A percentile compares a stretch with the other conserved stretches of the same genome.
Conservation (phyloP, 2,888 invertebrate genomes). For the Matsumyia berberina region DNA sequence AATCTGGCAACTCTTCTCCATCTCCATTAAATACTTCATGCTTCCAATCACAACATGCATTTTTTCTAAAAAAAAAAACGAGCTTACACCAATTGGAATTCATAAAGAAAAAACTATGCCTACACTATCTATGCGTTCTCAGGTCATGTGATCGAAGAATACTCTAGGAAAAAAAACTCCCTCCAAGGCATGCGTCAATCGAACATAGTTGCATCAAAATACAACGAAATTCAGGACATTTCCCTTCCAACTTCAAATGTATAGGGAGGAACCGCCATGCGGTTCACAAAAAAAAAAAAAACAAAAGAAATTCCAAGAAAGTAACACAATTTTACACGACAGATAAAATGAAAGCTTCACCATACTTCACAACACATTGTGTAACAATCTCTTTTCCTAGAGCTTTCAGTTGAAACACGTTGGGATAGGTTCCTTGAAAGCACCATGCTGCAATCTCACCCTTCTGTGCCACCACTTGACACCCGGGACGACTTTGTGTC, state of each 20-base stretch:
- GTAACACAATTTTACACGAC: constrained; percentile 29
- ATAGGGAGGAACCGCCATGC: constrained; percentile 48
- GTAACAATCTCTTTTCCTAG: constrained; percentile 58
- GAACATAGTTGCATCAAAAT: constrained; percentile 39
- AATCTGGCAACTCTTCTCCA: neutral
- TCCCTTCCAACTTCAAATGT: constrained; percentile 22
- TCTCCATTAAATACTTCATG: neutral
- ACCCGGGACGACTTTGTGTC: constrained; percentile 80
- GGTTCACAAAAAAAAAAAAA: neutral
- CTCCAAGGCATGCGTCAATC: constrained; percentile 64
- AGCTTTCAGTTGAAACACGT: constrained; percentile 64
- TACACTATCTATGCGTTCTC: constrained; percentile 1
- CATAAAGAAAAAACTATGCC: constrained; percentile 49
- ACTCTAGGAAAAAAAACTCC: neutral
- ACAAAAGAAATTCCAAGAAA: constrained; percentile 13
- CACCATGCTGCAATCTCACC: constrained; percentile 32
- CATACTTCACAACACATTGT: constrained; percentile 47
- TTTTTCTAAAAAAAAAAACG: neutral
- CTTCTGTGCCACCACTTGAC: constrained; percentile 79
- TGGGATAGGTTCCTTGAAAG: constrained; percentile 73
- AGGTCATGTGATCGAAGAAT: constrained; percentile 54
- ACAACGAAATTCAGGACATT: constrained; percentile 12
- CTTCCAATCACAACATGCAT: neutral
- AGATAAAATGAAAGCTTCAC: constrained; percentile 45
- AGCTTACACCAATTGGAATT: neutral